Conservation (phyloP, 2,888 invertebrate genomes). For the Agrotis segetum region DNA sequence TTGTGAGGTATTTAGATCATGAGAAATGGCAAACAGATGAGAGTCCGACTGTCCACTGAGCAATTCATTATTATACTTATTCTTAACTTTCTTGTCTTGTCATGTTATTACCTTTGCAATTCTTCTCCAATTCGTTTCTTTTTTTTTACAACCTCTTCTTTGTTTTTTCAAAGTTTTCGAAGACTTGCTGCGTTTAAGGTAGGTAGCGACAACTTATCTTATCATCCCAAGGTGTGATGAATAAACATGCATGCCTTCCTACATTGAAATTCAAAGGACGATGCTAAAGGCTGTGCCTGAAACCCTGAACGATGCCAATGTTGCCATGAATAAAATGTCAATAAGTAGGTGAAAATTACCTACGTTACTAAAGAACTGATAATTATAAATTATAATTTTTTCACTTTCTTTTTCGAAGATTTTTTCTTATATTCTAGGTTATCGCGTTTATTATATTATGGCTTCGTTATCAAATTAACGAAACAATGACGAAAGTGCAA, state of each 20-base stretch:
- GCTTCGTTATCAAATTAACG: no score
- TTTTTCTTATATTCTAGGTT: no score
- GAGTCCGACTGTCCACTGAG: background rate
- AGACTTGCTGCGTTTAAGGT: background rate
- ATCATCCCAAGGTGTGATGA: no score
- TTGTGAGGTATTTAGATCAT: conserved; percentile 26
- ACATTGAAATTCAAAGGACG: background rate
- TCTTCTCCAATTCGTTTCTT: background rate
- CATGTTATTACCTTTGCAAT: background rate
- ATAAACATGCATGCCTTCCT: background rate
- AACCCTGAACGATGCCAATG: background rate
- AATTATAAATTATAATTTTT: no score
- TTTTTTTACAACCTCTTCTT: no score
- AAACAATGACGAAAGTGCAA: background rate
- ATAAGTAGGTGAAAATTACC: no score
- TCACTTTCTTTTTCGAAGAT: no score
- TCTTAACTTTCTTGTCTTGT: background rate
- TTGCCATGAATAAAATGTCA: background rate
- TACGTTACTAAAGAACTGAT: no score
- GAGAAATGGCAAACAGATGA: conserved; percentile 25
- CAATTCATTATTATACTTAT: background rate
- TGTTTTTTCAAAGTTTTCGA: background rate
- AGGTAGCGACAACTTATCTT: no score
- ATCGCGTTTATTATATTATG: background rate
- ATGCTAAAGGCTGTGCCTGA: background rate